Base-by-base conservation (phyloP, 1,140 invertebrate genomes). In the Phocides pigmalion region DNA sequence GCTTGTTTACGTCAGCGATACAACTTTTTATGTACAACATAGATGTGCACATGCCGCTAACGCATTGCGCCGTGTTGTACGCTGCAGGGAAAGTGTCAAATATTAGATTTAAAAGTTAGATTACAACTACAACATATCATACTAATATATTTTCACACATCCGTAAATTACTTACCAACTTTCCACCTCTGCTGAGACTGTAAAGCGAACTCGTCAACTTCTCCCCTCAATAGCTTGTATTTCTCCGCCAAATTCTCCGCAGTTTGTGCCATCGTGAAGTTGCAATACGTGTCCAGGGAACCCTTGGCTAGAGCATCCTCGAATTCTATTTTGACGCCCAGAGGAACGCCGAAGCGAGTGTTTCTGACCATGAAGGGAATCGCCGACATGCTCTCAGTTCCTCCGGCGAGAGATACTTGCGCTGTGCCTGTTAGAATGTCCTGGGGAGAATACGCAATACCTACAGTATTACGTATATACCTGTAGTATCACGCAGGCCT, bases 161-260 rank as follows among this genome's bases (percentile, higher is more conserved):
- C n/a, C n/a, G n/a, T n/a, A n/a, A n/a, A n/a, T n/a, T n/a, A n/a
- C 28, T 35, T 0, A 96, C 96, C 96, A 82, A 94, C 93, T 88
- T 96, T 96, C 96, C 96, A 98, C 61, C 94, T 91, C 67, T 94
- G 92, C 84, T 98, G 97, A 16, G 98, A 99, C 92, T 83, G 74
- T 0, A 98, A 81, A 3, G 98, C 95, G 93, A 97, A 99, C 61
- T 95, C 92, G 81, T 99, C 98, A 50, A 96, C 96, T 70, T 99
- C 96, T 70, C 77, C 98, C 95, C 81, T 92, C 0, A 95, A 95
- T 32, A 99, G 92, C 59, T 95, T 95, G 80, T 97, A 99, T 81
- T 99, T 95, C 54, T 95, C 96, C 4, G 97, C 98, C 42, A 99
- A 92, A 89, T 99, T 99, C 92, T 99, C 99, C 9, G 99, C 99